Evolutionary conservation across 2,113 vertebrate species (phyloP), one percentile per base, ranked within the genome.

Genomic region (Pavo muticus): DNA sequence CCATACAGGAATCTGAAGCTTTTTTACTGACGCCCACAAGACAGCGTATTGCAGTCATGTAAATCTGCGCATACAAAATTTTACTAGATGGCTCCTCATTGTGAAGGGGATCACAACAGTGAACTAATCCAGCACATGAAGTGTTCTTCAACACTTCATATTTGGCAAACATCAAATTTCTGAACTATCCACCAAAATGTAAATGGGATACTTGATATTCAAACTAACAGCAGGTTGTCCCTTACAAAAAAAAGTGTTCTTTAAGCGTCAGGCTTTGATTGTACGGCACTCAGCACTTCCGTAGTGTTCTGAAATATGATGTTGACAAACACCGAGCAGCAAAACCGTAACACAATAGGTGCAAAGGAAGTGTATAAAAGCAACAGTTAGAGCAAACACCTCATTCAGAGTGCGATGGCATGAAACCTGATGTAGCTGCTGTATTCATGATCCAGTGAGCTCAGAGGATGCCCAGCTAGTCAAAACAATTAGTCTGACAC

Each of bases 151-250:
- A 64, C 91, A 29, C 86, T 78, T 95, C 89, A 87, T 94, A 96
- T 96, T 97, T 97, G 92, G 93, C 95, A 97, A 97, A 96, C 96
- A 97, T 80, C 87, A 95, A 88, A 96, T 96, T 97, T 96, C 94
- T 83, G 65, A 93, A 93, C 96, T 95, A 95, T 91, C 95, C 87
- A 94, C 87, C 93, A 88, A 96, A 95, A 97, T 96, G 96, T 96
- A 97, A 97, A 97, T 97, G 61, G 96, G 89, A 95, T 87, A 95
- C 96, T 97, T 95, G 93, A 93, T 96, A 97, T 97, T 95, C 96
- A 97, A 86, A 77, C 92, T 85, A 97, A 96, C 97, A 97, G 96
- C 96, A 88, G 96, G 96, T 80, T 82, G 95, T 96, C 95, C 97
- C 92, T 87, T 94, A 77, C 87, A 94, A 91, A 96, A 93, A 85